Base-by-base conservation (phyloP, 2,888 invertebrate genomes). In the Griposia aprilina region DNA sequence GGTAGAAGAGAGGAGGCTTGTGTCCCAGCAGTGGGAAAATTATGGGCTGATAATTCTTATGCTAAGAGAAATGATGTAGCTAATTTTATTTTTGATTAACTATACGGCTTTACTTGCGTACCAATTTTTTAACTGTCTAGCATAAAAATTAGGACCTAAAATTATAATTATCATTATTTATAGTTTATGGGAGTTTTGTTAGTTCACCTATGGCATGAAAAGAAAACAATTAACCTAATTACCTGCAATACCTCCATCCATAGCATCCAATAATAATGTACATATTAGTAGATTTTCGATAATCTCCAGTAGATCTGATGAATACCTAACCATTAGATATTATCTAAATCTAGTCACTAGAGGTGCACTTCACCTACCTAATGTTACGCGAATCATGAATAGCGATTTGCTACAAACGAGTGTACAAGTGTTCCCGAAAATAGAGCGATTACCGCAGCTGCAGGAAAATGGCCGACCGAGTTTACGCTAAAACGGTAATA, bases 401-500 rank as follows among this genome's bases (percentile, higher is more conserved):
- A 81, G 45, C 60, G 23, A 78, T 62, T 75, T 74, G 69, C 60
- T 68, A 48, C 67, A 80, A 57, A 73, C 45, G 69, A 67, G 23
- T 63, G 74, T 80, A 82, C 75, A 81, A 82, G 77, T 81, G 63
- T 74, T 66, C 36, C 85, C 82, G 86, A 88, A 89, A 89, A 90
- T 88, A 88, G 87, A 87, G 87, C 88, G 87, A 90, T 90, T 88
- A 90, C 86, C 89, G 81, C 89, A 89, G 81, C 87, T 85, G 87
- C 87, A 89, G 87, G 86, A 90, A 93, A 92, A 87, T 90, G 88
- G 90, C 89, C 88, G 87, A 90, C 91, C 88, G 92, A 90, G 91
- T 92, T 91, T 91, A 90, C 92, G 88, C 90, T 91, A 93, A 93
- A 94, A 90, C 91, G 91, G 93, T 92, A 92, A 94, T 94, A 94